Base-by-base conservation (phyloP, 1,140 invertebrate species). In the Solen grandis region DNA sequence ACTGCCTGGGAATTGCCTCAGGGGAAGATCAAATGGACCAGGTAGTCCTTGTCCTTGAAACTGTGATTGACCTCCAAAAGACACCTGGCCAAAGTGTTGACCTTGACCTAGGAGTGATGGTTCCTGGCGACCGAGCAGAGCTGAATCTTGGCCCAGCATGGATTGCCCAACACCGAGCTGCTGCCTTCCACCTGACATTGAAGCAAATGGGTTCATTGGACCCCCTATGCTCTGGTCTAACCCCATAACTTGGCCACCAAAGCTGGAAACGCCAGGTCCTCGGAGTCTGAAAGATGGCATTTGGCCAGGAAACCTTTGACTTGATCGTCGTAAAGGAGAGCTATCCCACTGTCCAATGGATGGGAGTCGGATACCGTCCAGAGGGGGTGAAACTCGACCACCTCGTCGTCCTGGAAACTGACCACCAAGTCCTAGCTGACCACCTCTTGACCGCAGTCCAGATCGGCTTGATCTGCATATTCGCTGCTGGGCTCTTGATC, bases 401-500 rank as follows among this genome's bases (percentile, higher is more conserved):
- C n/a, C n/a, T n/a, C 19, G 16, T 16, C 57, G 22, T 50, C 72
- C 65, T 25, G 8, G 19, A 22, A 75, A 62, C 29, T 63, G 57
- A 14, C 1, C 54, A 8, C 1, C 5, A 19, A 16, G 36, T 19
- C 14, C 5, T 25, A 8, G 19, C 13, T 35, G 36, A 19, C 63
- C 63, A 41, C 29, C 50, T 1, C 54, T 35, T 25, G 13, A 19
- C 2, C 33, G 2, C 2, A 41, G 1, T 35, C 29, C 10, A 4
- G 13, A 35, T 2, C 41, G 33, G 5, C 41, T 50, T 14, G 14
- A 2, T 27, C 69, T 54, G 59, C 69, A 72, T 35, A 72, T 25
- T 54, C 69, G 52, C 29, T 75, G 72, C 19, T 75, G 72, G 16
- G 72, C 72, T 63, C 29, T 36, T 50, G 72, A 75, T 31, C 72